Evolutionary conservation across 2,888 invertebrate genomes (phyloP), one percentile per base, ranked within the genome.

Genomic region (Pomacea canaliculata): DNA sequence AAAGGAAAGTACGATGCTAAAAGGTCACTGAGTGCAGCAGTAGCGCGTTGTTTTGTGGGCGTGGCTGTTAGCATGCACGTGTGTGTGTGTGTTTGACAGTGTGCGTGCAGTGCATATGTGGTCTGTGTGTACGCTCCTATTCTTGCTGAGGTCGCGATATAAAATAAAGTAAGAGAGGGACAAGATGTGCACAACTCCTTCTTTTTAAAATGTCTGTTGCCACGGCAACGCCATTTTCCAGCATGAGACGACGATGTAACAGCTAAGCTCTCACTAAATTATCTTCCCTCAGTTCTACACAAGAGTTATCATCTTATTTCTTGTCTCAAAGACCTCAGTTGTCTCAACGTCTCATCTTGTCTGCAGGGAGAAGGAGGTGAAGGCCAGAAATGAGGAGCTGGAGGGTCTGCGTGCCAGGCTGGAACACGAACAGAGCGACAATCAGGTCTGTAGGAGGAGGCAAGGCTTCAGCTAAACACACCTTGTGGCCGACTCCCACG

Each of bases 341-440:
- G 46, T 49, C n/a, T n/a, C 27, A 59, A n/a, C 19, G 23, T 67
- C 66, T 68, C 27, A 16, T 74, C 46, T 71, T 71, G 62, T 73
- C 23, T 82, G 63, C 82, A 86, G 86, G 84, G 85, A 85, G 63
- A 85, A 81, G 67, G 85, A 86, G 71, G 68, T 84, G 70, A 83
- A 84, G 70, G 77, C 77, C 10, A 83, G 81, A 73, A 71, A 82
- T 13, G 80, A 81, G 46, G 85, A 85, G 71, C 69, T 85, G 37
- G 85, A 84, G 56, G 82, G 82, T n/a, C 80, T 79, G 70, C 82
- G 81, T 73, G 59, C 59, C 8, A 83, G 85, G 77, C 82, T 84
- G 81, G 84, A 85, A 56, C 72, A 80, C 2, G 82, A 85, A 71
- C 81, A 80, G 71, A 78, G 76, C 75, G 81, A 84, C 62, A 84